A percentile compares a stretch with the other conserved stretches of the same genome.
Evolutionary conservation across 2,113 vertebrate genomes (phyloP).

Genomic region (Geococcyx californianus): DNA sequence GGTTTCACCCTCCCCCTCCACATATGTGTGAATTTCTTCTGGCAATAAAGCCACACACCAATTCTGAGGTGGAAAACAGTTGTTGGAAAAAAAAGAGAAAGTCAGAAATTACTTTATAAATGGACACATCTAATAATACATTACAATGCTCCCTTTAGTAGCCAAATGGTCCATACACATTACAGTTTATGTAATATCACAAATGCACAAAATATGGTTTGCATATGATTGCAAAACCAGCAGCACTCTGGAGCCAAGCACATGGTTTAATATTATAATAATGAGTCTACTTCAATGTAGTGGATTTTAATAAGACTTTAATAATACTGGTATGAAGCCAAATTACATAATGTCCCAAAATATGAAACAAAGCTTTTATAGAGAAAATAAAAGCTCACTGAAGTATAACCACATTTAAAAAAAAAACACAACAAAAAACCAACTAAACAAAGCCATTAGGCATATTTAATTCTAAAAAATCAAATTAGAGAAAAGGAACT

Average conservation of each 20-base stretch:
- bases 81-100: background rate
- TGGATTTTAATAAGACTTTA: slow-evolving; percentile 75
- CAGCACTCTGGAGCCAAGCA: slow-evolving; percentile 28
- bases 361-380: slow-evolving; percentile 57
- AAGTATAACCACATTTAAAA: slow-evolving; percentile 42
- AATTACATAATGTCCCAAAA: slow-evolving; percentile 66
- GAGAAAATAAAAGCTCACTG: slow-evolving; percentile 62
- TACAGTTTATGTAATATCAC: slow-evolving; percentile 2
- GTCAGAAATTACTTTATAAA: slow-evolving; percentile 21
- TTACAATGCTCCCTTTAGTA: slow-evolving; percentile 11
- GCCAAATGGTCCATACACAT: background rate
- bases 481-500: slow-evolving; percentile 56
- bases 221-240: slow-evolving; percentile 27
- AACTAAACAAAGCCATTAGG: slow-evolving; percentile 46
- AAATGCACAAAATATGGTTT: slow-evolving; percentile 57
- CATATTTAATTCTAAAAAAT: slow-evolving; percentile 59
- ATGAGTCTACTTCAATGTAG: slow-evolving; percentile 46
- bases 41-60: slow-evolving; percentile 12
- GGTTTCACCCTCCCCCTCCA: background rate
- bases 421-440: background rate
- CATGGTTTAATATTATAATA: slow-evolving; percentile 60
- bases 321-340: slow-evolving; percentile 71
- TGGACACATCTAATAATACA: background rate
- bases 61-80: slow-evolving; percentile 12
- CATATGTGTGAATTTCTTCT: slow-evolving; percentile 16